These are phyloP conservation scores for Phaedon cochleariae DNA, from an alignment of 2,888 invertebrate genomes.

Conservation along the genomic window DNA sequence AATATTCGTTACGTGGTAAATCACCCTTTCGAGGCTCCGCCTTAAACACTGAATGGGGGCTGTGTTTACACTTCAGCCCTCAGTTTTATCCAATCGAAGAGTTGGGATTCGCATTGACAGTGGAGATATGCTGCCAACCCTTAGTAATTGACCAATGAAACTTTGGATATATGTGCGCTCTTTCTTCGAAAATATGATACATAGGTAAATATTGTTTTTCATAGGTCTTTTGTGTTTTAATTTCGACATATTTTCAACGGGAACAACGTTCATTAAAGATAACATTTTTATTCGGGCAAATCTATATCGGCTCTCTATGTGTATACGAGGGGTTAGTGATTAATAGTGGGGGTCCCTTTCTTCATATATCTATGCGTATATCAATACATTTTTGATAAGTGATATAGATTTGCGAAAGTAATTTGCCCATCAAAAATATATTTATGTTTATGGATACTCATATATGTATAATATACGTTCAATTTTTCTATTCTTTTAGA, in stretches of 20 bases:
- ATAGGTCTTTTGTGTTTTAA: constrained; percentile 27
- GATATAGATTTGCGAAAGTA: no score
- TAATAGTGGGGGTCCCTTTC: not conserved
- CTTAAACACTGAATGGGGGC: constrained; percentile 55
- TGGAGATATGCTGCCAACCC: constrained; percentile 53
- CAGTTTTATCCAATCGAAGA: constrained; percentile 56
- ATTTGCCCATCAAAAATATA: no score
- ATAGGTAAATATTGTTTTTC: constrained; percentile 42
- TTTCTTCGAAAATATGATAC: constrained; percentile 46
- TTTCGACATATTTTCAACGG: constrained; percentile 22
- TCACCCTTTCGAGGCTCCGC: constrained; percentile 55
- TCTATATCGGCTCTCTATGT: not conserved
- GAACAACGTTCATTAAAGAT: constrained; percentile 27
- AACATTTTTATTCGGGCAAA: not conserved
- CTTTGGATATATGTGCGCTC: constrained; percentile 43
- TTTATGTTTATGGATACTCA: no score
- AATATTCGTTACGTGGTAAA: constrained; percentile 51
- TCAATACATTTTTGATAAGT: no score
- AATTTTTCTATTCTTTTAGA: no score
- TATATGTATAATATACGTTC: no score
- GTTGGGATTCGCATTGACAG: constrained; percentile 50
- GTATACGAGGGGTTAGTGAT: not conserved
- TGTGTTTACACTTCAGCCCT: constrained; percentile 57
- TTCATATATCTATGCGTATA: no score
- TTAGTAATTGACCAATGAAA: constrained; percentile 57